Base-by-base conservation (phyloP, 2,113 vertebrate genomes). In the Phalacrocorax brasilianus region DNA sequence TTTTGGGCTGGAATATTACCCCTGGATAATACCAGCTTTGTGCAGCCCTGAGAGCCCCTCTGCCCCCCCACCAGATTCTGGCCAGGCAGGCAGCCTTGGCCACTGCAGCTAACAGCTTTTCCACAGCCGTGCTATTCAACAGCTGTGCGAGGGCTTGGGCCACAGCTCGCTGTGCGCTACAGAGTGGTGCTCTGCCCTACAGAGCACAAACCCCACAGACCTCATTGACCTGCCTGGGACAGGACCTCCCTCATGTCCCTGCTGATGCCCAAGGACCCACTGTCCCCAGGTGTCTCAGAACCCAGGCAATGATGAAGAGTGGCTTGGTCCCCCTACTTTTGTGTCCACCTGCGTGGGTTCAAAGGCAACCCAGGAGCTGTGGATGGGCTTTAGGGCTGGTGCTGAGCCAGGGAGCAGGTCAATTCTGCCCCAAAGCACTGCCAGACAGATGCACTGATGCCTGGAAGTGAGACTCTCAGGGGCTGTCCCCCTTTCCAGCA, bases 1-100 rank as follows among this genome's bases (percentile, higher is more conserved):
- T 49, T 4, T 14, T 56, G 38, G 75, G 49, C 84, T 26, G 91
- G 68, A 42, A 26, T 77, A 85, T 88, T 56, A 65, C 23, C 44
- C 56, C 68, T 0, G 84, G 44, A 94, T 91, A 95, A 95, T 38
- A 47, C 61, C 72, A 47, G 89, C 96, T 89, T 95, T 95, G 97
- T 95, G 85, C 81, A 44, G 62, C 44, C 28, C 71, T 2, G 26
- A 12, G 24, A 74, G 40, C 58, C 52, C 53, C 73, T 40, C 91
- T 22, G 6, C 12, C 72, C 72, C 80, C 55, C 6, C 44, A 20
- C 58, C 5, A 27, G 55, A 58, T 42, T 33, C 67, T 0, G 4
- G 42, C 33, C 82, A 47, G 61, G 8, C n/a, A 1, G 21, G 72
- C 84, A 33, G 79, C 76, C 73, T 92, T 8, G 24, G 89, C 56